A percentile compares a stretch with the other conserved stretches of the same genome.
Conservation (phyloP, 2,113 vertebrate species). For the Corynorhinus townsendii region DNA sequence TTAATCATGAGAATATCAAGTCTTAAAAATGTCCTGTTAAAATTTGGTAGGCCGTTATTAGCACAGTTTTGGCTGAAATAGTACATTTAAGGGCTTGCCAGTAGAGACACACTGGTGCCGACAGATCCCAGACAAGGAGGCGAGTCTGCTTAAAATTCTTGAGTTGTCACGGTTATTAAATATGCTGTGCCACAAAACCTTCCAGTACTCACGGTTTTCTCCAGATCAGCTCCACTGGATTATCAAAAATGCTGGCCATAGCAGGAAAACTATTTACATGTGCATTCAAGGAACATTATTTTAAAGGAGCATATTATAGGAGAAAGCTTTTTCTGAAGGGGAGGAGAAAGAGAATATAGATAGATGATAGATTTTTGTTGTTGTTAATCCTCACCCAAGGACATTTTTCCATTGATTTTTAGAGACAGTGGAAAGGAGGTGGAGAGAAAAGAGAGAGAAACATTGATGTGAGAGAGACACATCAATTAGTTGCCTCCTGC, state of each 20-base stretch:
- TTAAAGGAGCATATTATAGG: slow-evolving; percentile 54
- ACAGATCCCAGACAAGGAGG: slow-evolving; percentile 77
- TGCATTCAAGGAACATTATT: slow-evolving; percentile 60
- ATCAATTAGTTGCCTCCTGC: too few species aligned
- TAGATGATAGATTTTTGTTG: not conserved
- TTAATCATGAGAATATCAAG: slow-evolving; percentile 38
- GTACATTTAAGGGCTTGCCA: slow-evolving; percentile 78
- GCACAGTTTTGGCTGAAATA: slow-evolving; percentile 78
- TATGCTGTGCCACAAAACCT: slow-evolving; percentile 76
- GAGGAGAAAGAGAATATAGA: not conserved
- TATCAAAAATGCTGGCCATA: slow-evolving; percentile 71
- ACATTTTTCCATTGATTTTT: too few species aligned
- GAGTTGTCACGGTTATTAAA: slow-evolving; percentile 87
- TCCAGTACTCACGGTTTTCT: slow-evolving; percentile 70
- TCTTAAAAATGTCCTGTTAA: slow-evolving; percentile 69
- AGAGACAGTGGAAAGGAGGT: too few species aligned
- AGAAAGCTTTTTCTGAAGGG: slow-evolving; percentile 40
- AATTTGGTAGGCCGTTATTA: slow-evolving; percentile 76
- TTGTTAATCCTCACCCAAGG: not conserved
- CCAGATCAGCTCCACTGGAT: slow-evolving; percentile 70
- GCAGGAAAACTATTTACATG: slow-evolving; percentile 73
- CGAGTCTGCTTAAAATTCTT: slow-evolving; percentile 83
- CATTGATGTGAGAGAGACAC: too few species aligned
- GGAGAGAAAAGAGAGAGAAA: too few species aligned
- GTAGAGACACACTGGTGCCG: slow-evolving; percentile 81